Evolutionary conservation across 2,888 invertebrate species (phyloP).

Genomic region (Hyalella azteca): DNA sequence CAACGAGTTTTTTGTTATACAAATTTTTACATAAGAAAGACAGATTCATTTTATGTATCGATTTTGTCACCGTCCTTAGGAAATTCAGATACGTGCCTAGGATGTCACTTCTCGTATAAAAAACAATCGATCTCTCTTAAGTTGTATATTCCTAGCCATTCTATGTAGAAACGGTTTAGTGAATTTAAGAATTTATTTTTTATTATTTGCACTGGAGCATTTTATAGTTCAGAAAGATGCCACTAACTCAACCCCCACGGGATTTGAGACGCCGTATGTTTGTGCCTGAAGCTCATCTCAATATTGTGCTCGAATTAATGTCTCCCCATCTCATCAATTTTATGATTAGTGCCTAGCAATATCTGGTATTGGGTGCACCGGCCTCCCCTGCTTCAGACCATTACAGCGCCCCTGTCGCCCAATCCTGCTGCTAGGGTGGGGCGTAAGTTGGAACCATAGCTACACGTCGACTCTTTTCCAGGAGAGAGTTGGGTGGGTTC

Average conservation of each 20-base stretch:
- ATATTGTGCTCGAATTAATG: neutral
- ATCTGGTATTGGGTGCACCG: slow-evolving; percentile 6
- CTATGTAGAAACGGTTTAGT: neutral
- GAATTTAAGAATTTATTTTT: neutral
- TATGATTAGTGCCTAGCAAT: slow-evolving; percentile 24
- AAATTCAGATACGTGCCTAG: neutral
- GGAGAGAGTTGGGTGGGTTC: too few relatives aligned
- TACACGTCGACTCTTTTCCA: too few relatives aligned
- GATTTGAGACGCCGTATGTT: neutral
- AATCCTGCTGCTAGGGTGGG: too few relatives aligned
- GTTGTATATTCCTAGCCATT: neutral
- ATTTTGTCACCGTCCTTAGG: too few relatives aligned
- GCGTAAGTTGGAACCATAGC: too few relatives aligned
- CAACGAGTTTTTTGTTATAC: too few relatives aligned
- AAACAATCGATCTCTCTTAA: neutral
- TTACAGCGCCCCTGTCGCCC: neutral
- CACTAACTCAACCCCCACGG: too few relatives aligned
- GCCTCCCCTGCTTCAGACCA: neutral
- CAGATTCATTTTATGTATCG: too few relatives aligned
- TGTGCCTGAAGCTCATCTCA: slow-evolving; percentile 8
- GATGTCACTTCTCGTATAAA: neutral
- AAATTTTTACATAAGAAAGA: too few relatives aligned
- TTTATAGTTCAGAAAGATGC: neutral
- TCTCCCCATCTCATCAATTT: slow-evolving; percentile 6
- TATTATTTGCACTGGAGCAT: neutral